phyloP scores from a whole-genome alignment of 1,140 invertebrate species.

The Diabrotica virgifera region DNA sequence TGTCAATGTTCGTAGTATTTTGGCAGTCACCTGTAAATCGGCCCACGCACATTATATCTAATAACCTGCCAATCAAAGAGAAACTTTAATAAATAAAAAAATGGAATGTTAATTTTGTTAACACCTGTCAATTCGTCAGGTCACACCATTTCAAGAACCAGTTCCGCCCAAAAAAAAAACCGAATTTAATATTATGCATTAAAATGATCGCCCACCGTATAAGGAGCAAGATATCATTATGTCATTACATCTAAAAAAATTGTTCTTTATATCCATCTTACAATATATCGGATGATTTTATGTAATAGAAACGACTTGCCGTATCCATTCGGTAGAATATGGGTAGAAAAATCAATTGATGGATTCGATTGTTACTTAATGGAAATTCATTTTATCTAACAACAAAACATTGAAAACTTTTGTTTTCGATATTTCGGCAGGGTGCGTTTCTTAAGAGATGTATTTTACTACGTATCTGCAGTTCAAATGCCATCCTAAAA shows the following conservation, averaged over 20 bases:
- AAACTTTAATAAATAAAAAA: background rate
- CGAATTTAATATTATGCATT: background rate
- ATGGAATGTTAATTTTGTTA: background rate
- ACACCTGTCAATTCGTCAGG: background rate
- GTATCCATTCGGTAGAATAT: no score
- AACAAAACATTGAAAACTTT: no score
- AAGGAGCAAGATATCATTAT: background rate
- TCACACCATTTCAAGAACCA: background rate
- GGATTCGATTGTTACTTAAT: no score
- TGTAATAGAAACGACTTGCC: no score
- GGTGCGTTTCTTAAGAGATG: no score
- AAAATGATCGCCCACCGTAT: background rate
- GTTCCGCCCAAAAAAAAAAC: background rate
- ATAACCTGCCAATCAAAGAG: constrained; percentile 2
- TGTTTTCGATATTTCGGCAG: no score
- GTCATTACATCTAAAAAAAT: background rate
- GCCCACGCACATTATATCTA: background rate
- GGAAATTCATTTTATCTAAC: no score
- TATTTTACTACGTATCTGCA: no score
- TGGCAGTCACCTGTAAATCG: background rate
- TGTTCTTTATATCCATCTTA: background rate
- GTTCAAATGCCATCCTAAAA: no score
- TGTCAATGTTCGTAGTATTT: no score
- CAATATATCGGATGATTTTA: background rate
- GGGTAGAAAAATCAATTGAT: no score